Percentiles rank a stretch among this genome's conserved stretches.
Conservation (phyloP, 30 jellyfish, hydroid and myxozoan genomes). For the Hydra vulgaris region DNA sequence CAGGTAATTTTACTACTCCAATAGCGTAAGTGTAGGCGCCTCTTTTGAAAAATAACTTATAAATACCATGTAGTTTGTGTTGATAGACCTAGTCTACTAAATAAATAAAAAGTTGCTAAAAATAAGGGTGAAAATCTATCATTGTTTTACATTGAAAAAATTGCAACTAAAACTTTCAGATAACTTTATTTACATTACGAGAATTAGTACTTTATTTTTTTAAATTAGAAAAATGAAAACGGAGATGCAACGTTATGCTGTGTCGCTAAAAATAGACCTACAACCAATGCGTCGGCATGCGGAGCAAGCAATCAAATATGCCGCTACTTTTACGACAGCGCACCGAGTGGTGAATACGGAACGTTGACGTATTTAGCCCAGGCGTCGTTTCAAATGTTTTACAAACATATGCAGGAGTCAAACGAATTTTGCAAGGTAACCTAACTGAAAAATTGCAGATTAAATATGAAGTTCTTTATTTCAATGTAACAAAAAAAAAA, state of each 20-base stretch:
- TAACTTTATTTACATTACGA: no score
- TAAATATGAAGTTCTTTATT: neutral
- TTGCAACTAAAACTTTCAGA: no score
- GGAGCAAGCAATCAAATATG: slow-evolving; percentile 79
- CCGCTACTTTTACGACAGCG: slow-evolving; percentile 84
- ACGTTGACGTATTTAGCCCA: slow-evolving; percentile 88
- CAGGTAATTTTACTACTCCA: slow-evolving; percentile 63
- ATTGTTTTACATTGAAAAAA: no score
- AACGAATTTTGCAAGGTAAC: slow-evolving; percentile 5
- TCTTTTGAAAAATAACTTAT: neutral
- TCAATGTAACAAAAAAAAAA: neutral
- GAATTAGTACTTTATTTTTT: no score
- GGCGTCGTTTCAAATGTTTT: slow-evolving; percentile 48
- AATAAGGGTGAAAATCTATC: no score
- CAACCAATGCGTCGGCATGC: slow-evolving; percentile 34
- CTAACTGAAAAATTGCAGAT: neutral
- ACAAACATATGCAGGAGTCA: slow-evolving; percentile 42
- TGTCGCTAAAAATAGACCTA: slow-evolving; percentile 28
- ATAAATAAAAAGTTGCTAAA: no score
- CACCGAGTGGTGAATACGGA: slow-evolving; percentile 99
- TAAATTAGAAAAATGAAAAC: neutral
- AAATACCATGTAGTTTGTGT: no score
- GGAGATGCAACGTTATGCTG: slow-evolving; percentile 99
- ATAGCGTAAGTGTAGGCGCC: neutral
- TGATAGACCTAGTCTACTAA: no score